Evolutionary conservation across 2,113 vertebrate species (phyloP), one percentile per base, ranked within the genome.

Genomic region (Apaloderma vittatum): DNA sequence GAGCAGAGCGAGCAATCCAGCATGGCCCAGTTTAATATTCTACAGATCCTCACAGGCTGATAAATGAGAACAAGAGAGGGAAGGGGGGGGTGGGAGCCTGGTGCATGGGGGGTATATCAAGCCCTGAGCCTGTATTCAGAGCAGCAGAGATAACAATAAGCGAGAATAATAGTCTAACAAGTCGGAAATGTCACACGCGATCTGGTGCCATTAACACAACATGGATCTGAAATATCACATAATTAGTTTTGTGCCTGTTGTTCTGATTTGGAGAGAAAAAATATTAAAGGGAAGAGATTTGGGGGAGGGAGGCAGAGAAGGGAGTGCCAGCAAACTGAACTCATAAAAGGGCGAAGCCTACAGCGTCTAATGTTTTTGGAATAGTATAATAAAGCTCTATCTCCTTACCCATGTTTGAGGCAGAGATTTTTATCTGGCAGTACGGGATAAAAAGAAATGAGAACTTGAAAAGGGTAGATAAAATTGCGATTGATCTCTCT

Each of bases 211-310:
- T 98, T 98, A 98, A 97, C 97, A 97, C 97, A 96, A 98, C 93
- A 96, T 94, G 97, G 97, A 98, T 97, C 97, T 97, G 97, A 98
- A 98, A 97, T 98, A 97, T 97, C 97, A 97, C 97, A 95, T 97
- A 98, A 98, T 98, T 98, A 98, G 98, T 97, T 97, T 88, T 55
- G 95, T 96, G 72, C 94, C 97, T 98, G 98, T 98, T 98, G 96
- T 98, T 97, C 89, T 94, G 97, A 97, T 97, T 94, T 94, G 97
- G 84, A 97, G 80, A 92, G 96, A 92, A 94, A 94, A 97, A 97
- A 94, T 94, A 91, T 93, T 94, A 95, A 96, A 97, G 80, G 70
- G 77, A 94, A 96, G 86, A 91, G 73, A 88, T 90, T 26, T 67
- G 52, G 84, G 91, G 88, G 92, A 12, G 40, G 40, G 40, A 86